phyloP scores from a whole-genome alignment of 1,140 invertebrate species.

The Trissolcus basalis region DNA sequence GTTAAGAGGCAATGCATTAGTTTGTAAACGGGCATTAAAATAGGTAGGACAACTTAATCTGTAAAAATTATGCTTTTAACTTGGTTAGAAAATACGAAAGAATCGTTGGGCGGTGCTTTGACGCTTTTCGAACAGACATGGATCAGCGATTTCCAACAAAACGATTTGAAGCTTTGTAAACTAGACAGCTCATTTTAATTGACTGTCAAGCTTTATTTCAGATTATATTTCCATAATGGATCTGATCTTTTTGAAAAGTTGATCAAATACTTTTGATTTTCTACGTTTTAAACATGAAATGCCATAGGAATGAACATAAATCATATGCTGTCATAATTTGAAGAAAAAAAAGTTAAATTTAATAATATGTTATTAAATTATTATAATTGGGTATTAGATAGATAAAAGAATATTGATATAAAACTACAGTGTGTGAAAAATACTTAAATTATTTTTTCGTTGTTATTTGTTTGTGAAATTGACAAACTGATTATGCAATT shows the following conservation, averaged over 20 bases:
- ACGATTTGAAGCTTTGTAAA: conserved; percentile 29
- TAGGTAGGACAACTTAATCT: conserved; percentile 59
- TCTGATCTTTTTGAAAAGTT: conserved; percentile 36
- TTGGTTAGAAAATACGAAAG: conserved; percentile 58
- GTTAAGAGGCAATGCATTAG: conserved; percentile 62
- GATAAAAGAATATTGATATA: too few species aligned
- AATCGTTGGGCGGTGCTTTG: conserved; percentile 46
- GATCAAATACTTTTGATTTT: neutral
- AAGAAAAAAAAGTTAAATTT: too few species aligned
- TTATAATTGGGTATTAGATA: too few species aligned
- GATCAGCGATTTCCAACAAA: conserved; percentile 28
- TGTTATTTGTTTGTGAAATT: too few species aligned
- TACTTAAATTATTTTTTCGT: too few species aligned
- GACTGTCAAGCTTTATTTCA: conserved; percentile 47
- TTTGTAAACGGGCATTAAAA: conserved; percentile 68
- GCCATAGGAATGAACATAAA: too few species aligned
- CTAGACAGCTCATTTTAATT: conserved; percentile 53
- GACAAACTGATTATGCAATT: too few species aligned
- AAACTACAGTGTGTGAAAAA: too few species aligned
- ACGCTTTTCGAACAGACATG: conserved; percentile 26
- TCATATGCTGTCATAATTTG: too few species aligned
- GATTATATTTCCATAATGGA: conserved; percentile 38
- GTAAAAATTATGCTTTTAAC: conserved; percentile 71
- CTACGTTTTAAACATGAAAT: too few species aligned
- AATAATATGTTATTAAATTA: too few species aligned